A percentile compares a stretch with the other conserved stretches of the same genome.
phyloP scores from a whole-genome alignment of 2,113 vertebrate genomes.

The Oophaga pumilio region DNA sequence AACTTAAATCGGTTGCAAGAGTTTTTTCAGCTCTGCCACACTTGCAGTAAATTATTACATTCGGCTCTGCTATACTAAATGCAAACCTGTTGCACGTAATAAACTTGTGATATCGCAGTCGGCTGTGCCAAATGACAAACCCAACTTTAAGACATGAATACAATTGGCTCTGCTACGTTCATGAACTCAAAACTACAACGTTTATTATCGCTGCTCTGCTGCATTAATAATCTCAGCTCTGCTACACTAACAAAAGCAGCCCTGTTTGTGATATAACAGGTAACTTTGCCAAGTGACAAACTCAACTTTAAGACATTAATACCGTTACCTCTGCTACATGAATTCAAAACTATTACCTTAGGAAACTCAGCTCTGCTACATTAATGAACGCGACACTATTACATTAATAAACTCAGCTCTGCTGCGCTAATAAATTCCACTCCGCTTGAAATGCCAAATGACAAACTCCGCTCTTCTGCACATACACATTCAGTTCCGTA shows the following conservation, averaged over 20 bases:
- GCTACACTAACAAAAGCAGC: neutral
- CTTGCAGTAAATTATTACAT: no score
- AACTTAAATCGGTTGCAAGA: no score
- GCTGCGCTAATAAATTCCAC: no score
- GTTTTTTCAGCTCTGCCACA: no score
- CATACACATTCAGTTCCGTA: neutral
- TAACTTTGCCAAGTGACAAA: neutral
- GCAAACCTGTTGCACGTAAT: no score
- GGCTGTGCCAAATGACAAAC: no score
- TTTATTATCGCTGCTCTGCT: neutral
- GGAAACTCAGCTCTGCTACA: neutral
- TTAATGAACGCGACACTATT: neutral
- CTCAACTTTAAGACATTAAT: neutral
- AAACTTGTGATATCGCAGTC: neutral
- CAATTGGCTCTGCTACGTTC: no score
- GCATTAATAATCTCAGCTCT: neutral
- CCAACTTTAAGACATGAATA: no score
- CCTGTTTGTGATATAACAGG: neutral
- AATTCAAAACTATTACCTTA: neutral
- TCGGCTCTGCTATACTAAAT: no score
- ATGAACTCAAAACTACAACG: no score
- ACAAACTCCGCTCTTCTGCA: neutral
- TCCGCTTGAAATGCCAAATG: neutral
- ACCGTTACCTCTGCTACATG: neutral
- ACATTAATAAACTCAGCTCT: no score